A percentile compares a stretch with the other conserved stretches of the same genome.
phyloP scores from a whole-genome alignment of 2,113 vertebrate genomes.

The Spheniscus mendiculus region DNA sequence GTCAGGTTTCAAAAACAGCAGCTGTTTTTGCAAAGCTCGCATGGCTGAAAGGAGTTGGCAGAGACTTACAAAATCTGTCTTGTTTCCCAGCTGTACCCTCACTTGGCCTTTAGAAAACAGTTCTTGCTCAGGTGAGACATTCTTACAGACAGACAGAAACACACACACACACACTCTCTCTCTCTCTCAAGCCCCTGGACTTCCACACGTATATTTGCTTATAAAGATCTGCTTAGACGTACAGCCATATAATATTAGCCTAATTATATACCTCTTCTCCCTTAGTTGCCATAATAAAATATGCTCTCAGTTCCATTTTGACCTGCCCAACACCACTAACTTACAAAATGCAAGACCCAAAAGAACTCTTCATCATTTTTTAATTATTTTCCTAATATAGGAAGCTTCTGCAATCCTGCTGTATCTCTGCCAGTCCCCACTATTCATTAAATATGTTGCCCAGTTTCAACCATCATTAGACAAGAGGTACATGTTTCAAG shows the following conservation, averaged over 20 bases:
- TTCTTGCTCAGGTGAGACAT: neutral
- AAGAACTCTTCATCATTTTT: neutral
- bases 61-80: neutral
- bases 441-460: neutral
- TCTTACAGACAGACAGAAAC: neutral
- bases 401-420: neutral
- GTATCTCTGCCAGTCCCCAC: neutral
- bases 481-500: neutral
- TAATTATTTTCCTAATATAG: neutral
- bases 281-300: neutral
- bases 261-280: neutral
- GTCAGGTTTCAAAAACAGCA: neutral
- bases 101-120: neutral
- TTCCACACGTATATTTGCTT: neutral
- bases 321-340: neutral
- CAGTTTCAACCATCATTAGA: neutral
- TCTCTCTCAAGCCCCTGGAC: neutral
- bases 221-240: neutral
- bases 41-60: neutral
- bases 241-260: neutral
- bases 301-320: neutral
- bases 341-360: neutral
- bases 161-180: neutral
- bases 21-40: neutral
- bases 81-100: neutral